A percentile compares a stretch with the other conserved stretches of the same genome.
phyloP scores from a whole-genome alignment of 2,888 invertebrate species.

The Nezara viridula region DNA sequence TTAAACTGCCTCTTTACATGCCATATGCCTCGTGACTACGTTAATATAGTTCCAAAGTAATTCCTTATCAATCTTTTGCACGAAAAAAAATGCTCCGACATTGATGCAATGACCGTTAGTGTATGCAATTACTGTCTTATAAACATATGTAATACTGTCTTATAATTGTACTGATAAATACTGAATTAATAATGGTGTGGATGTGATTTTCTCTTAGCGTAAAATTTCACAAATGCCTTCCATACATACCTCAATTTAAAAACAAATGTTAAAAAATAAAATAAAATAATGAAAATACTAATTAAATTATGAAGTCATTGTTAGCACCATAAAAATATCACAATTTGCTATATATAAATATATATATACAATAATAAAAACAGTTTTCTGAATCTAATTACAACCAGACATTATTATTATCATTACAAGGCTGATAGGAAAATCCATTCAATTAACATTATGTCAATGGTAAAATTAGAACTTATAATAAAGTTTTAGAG shows the following conservation, averaged over 20 bases:
- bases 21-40: no score
- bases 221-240: background rate
- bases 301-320: background rate
- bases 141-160: no score
- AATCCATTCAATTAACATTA: background rate
- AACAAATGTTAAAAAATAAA: background rate
- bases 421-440: background rate
- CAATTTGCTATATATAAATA: background rate
- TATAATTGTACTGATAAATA: no score
- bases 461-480: background rate
- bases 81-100: no score
- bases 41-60: background rate
- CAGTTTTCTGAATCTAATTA: background rate
- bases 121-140: no score
- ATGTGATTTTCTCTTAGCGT: background rate
- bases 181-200: no score
- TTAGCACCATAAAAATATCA: conserved; percentile 34
- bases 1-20: background rate
- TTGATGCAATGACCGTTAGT: no score
- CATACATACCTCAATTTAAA: background rate
- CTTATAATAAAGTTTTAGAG: background rate
- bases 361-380: background rate
- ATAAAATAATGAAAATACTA: background rate
- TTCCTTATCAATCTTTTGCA: background rate
- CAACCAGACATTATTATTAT: background rate